Evolutionary conservation across 2,888 invertebrate species (phyloP).

Genomic region (Allygus modestus): DNA sequence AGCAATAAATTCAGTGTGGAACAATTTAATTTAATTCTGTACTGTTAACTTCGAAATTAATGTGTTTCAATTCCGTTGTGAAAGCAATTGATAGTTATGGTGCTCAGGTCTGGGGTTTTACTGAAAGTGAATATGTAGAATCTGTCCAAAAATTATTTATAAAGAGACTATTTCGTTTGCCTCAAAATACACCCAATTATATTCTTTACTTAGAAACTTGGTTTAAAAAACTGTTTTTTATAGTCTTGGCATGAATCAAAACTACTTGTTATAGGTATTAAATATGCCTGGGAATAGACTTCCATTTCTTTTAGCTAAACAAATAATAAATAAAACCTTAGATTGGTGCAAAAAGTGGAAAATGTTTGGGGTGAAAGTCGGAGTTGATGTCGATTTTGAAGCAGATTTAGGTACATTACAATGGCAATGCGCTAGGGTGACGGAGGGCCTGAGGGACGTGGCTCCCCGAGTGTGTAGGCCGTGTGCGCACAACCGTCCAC

Average conservation of each 20-base stretch:
- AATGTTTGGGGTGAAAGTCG: neutral
- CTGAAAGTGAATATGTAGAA: slow-evolving; percentile 51
- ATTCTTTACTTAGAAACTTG: slow-evolving; percentile 61
- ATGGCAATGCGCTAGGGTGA: neutral
- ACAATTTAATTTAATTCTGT: slow-evolving; percentile 34
- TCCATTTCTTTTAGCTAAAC: slow-evolving; percentile 40
- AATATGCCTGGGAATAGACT: slow-evolving; percentile 15
- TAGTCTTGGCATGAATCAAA: neutral
- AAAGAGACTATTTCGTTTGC: slow-evolving; percentile 59
- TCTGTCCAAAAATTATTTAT: slow-evolving; percentile 50
- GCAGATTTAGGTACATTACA: neutral
- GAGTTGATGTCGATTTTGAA: neutral
- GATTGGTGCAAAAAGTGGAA: neutral
- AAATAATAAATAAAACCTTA: slow-evolving; percentile 27
- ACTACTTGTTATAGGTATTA: slow-evolving; percentile 22
- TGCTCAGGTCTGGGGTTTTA: slow-evolving; percentile 59
- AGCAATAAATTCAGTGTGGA: slow-evolving; percentile 40
- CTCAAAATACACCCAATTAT: slow-evolving; percentile 60
- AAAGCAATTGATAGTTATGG: slow-evolving; percentile 61
- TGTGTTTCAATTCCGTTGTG: slow-evolving; percentile 49
- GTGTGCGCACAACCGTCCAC: neutral
- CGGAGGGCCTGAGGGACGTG: neutral
- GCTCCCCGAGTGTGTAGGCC: neutral
- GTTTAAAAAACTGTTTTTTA: neutral
- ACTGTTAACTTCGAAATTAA: slow-evolving; percentile 20